phyloP scores from a whole-genome alignment of 2,888 invertebrate genomes.

The Drosophila maculinotata region DNA sequence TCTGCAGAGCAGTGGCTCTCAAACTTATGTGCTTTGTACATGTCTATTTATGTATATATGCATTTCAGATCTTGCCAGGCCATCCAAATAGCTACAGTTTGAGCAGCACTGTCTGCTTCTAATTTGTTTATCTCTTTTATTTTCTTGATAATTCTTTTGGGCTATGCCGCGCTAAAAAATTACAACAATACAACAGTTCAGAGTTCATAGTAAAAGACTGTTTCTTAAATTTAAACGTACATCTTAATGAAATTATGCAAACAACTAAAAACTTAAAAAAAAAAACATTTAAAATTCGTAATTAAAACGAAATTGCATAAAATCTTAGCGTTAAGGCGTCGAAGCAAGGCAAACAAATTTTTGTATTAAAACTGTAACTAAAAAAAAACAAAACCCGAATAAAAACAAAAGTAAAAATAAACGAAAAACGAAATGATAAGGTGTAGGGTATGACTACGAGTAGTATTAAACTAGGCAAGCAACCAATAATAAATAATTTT shows the following conservation, averaged over 20 bases:
- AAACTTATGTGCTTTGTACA: constrained; percentile 37
- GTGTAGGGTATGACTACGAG: constrained; percentile 55
- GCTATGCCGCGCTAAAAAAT: constrained; percentile 17
- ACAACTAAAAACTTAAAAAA: constrained; percentile 29
- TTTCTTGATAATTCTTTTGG: constrained; percentile 10
- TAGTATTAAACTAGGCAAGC: constrained; percentile 50
- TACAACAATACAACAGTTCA: constrained; percentile 62
- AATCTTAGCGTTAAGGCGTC: constrained; percentile 51
- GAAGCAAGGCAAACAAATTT: constrained; percentile 55
- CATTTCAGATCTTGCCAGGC: constrained; percentile 75
- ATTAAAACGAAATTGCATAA: constrained; percentile 28
- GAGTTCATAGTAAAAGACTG: constrained; percentile 80
- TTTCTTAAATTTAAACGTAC: constrained; percentile 70
- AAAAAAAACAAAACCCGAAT: constrained; percentile 17
- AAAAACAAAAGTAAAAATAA: constrained; percentile 30
- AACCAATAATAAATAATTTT: constrained; percentile 32
- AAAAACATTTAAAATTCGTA: constrained; percentile 24
- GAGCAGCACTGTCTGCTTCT: constrained; percentile 40
- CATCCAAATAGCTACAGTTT: constrained; percentile 66
- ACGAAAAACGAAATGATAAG: constrained; percentile 48
- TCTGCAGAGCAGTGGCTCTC: constrained; percentile 19
- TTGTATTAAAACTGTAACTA: constrained; percentile 57
- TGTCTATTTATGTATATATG: constrained; percentile 32
- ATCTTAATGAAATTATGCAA: constrained; percentile 36
- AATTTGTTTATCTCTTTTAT: constrained; percentile 1